Conservation (phyloP, 1,140 invertebrate species). For the Plectus sambesii region DNA sequence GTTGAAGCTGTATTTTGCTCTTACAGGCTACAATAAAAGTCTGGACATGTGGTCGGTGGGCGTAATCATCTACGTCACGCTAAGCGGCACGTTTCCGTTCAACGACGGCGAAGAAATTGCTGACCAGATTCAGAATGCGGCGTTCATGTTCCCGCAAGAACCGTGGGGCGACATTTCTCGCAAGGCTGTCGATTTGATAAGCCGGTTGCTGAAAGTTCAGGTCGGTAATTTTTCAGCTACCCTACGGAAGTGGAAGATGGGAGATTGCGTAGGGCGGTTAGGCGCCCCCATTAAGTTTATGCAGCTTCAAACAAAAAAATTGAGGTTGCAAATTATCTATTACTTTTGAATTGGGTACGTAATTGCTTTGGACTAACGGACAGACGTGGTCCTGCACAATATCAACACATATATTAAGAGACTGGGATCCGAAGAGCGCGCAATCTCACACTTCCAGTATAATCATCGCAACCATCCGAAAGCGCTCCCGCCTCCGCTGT, state of each 20-base stretch:
- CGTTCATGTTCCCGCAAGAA: conserved; percentile 98
- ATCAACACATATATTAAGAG: conserved; percentile 75
- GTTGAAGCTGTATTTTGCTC: conserved; percentile 9
- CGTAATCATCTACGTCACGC: conserved; percentile 84
- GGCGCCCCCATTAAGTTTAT: too few relatives aligned
- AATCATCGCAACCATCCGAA: background rate
- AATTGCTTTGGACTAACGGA: too few relatives aligned
- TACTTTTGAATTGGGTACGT: background rate
- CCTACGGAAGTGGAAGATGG: too few relatives aligned
- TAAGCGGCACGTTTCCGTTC: conserved; percentile 96
- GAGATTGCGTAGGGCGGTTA: too few relatives aligned
- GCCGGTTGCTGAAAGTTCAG: conserved; percentile 93
- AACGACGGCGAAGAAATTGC: conserved; percentile 99
- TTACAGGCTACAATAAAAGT: conserved; percentile 89
- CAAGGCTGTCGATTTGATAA: conserved; percentile 91
- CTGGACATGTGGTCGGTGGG: conserved; percentile 99
- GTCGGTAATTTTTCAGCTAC: conserved; percentile 51
- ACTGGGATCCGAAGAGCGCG: conserved; percentile 47
- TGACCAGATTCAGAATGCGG: conserved; percentile 97
- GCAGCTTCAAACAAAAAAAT: conserved; percentile 16
- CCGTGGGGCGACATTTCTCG: conserved; percentile 93
- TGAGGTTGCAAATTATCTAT: conserved; percentile 2
- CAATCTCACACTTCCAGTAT: background rate
- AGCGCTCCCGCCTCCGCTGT: background rate
- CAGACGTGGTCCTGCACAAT: too few relatives aligned